These are phyloP conservation scores for Loriculus beryllinus DNA, from an alignment of 2,797 vertebrate species.

Conservation along the genomic window DNA sequence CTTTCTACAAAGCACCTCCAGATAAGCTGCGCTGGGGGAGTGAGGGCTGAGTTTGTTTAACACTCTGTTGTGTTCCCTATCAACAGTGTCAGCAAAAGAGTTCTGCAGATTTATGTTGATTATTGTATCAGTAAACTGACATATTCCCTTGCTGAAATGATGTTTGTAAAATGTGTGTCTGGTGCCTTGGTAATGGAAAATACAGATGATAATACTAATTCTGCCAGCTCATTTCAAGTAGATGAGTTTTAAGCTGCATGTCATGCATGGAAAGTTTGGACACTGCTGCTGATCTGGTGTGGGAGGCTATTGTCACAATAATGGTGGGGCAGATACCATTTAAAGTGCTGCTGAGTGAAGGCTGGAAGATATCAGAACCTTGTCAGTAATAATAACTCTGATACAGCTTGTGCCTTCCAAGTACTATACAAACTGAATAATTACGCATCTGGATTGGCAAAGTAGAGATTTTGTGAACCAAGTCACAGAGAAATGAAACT, in stretches of 20 bases:
- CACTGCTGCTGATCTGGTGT: neutral
- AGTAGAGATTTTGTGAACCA: neutral
- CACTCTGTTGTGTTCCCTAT: neutral
- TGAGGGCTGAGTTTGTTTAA: constrained; percentile 8
- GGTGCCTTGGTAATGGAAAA: constrained; percentile 17
- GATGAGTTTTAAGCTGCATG: neutral
- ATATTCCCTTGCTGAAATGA: constrained; percentile 21
- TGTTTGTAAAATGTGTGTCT: constrained; percentile 7
- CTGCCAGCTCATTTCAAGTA: constrained; percentile 4
- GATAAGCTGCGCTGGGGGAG: constrained; percentile 27
- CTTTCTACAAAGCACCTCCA: neutral
- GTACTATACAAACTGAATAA: neutral
- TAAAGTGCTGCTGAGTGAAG: neutral
- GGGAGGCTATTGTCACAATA: neutral
- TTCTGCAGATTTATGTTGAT: constrained; percentile 53
- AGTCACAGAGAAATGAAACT: neutral
- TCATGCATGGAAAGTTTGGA: neutral
- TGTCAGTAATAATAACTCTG: neutral
- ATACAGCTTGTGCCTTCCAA: neutral
- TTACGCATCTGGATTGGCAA: neutral
- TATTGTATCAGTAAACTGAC: constrained; percentile 21
- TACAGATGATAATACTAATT: neutral
- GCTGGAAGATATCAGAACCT: neutral
- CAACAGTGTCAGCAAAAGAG: constrained; percentile 5
- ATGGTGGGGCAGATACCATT: neutral